phyloP scores from a whole-genome alignment of 2,113 vertebrate genomes.

The Platysteira castanea region DNA sequence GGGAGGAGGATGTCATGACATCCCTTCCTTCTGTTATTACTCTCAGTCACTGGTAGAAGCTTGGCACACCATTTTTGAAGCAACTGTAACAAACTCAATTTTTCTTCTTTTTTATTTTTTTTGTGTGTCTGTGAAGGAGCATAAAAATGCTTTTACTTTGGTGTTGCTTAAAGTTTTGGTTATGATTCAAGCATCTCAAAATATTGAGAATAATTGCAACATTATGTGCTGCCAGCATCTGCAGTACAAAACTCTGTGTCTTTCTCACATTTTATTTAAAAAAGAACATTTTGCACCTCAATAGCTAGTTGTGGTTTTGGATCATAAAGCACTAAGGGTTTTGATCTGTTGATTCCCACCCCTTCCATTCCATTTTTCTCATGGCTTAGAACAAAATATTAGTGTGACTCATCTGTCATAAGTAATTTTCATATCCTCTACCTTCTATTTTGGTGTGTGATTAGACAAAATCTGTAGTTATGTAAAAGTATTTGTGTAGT shows the following conservation, averaged over 20 bases:
- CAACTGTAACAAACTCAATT: not conserved
- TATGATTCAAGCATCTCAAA: conserved; percentile 30
- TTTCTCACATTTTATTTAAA: conserved; percentile 40
- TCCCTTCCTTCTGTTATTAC: not conserved
- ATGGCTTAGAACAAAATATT: conserved; percentile 35
- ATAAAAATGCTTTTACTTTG: not conserved
- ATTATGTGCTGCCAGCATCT: conserved; percentile 41
- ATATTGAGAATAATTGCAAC: conserved; percentile 30
- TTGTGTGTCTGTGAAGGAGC: not conserved
- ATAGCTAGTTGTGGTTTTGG: conserved; percentile 43
- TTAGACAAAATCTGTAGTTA: not conserved
- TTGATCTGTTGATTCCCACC: conserved; percentile 25
- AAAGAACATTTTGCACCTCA: conserved; percentile 65
- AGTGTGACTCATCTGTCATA: conserved; percentile 57
- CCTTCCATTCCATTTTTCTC: conserved; percentile 34
- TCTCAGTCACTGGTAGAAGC: not conserved
- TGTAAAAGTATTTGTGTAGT: not conserved
- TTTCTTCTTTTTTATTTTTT: not conserved
- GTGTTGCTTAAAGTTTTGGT: conserved; percentile 16
- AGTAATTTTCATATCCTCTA: conserved; percentile 30
- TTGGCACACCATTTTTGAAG: not conserved
- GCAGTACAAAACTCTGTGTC: not conserved
- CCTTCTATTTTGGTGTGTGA: not conserved
- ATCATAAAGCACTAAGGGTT: not conserved
- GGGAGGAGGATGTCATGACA: not conserved